A percentile compares a stretch with the other conserved stretches of the same genome.
These are phyloP conservation scores for Platorchestia sp. DNA, from an alignment of 1,140 invertebrate genomes.

Conservation along the genomic window DNA sequence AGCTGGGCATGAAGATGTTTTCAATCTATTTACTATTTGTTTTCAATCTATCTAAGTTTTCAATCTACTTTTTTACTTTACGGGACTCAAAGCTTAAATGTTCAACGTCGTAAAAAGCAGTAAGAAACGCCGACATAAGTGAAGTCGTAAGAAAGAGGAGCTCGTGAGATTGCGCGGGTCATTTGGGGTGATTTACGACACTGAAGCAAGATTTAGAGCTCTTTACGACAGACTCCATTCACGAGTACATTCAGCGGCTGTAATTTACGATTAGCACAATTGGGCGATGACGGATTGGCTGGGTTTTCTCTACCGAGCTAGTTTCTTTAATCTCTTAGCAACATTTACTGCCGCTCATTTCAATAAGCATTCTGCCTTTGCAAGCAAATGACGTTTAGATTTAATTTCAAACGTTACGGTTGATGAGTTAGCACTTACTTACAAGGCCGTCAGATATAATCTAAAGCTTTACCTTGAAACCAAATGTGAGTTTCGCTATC, in stretches of 20 bases:
- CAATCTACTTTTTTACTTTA: too few relatives aligned
- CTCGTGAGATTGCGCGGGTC: slow-evolving; percentile 42
- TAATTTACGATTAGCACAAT: background rate
- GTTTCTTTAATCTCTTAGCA: background rate
- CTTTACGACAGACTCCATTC: slow-evolving; percentile 48
- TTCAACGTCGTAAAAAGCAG: too few relatives aligned
- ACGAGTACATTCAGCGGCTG: background rate
- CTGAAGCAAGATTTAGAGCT: slow-evolving; percentile 7
- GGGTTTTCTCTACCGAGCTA: background rate
- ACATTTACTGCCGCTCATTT: background rate
- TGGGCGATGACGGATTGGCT: background rate
- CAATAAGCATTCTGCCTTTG: background rate
- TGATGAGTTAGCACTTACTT: background rate
- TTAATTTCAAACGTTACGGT: background rate
- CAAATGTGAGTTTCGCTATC: background rate
- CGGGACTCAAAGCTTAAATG: too few relatives aligned
- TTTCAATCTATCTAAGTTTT: too few relatives aligned
- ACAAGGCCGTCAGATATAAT: background rate
- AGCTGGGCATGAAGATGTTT: too few relatives aligned
- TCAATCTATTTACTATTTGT: too few relatives aligned
- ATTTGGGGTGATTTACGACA: slow-evolving; percentile 37
- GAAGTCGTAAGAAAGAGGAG: background rate
- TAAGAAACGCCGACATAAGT: background rate
- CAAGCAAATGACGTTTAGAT: background rate
- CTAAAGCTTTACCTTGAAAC: background rate